phyloP scores from a whole-genome alignment of 1,140 invertebrate species.

The Bombus difficillimus region DNA sequence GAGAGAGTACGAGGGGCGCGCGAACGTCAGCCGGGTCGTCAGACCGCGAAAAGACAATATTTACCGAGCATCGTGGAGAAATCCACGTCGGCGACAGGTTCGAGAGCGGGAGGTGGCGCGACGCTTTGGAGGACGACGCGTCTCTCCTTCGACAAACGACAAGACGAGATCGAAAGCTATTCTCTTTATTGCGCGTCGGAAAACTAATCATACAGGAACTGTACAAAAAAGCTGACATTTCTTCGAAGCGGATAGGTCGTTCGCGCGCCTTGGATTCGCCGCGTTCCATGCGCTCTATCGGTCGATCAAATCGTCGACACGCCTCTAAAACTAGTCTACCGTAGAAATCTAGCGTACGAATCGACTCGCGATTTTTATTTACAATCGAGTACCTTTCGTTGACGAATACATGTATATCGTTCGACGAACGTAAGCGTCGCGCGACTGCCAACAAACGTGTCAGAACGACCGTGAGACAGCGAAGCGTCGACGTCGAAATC shows the following conservation, averaged over 20 bases:
- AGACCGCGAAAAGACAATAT: constrained; percentile 62
- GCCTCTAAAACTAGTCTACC: neutral
- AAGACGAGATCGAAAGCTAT: constrained; percentile 48
- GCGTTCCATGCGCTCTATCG: neutral
- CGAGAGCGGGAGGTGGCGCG: neutral
- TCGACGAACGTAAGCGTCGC: neutral
- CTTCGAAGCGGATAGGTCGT: neutral
- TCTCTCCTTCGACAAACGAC: neutral
- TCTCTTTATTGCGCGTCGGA: constrained; percentile 61
- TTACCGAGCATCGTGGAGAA: constrained; percentile 44
- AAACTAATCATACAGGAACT: constrained; percentile 67
- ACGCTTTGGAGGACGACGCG: too few relatives aligned
- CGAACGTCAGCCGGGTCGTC: constrained; percentile 49
- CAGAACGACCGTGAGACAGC: neutral
- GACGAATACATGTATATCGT: neutral
- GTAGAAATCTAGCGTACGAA: neutral
- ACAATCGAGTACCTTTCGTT: constrained; percentile 34
- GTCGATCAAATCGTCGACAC: neutral
- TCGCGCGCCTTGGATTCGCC: neutral
- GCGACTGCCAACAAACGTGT: neutral
- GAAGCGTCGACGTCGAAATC: neutral
- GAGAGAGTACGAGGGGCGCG: neutral
- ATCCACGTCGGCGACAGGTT: constrained; percentile 2
- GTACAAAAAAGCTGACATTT: constrained; percentile 50
- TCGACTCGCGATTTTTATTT: constrained; percentile 45